Conservation (phyloP, 2,888 invertebrate species). For the Mimumesa dahlbomi region DNA sequence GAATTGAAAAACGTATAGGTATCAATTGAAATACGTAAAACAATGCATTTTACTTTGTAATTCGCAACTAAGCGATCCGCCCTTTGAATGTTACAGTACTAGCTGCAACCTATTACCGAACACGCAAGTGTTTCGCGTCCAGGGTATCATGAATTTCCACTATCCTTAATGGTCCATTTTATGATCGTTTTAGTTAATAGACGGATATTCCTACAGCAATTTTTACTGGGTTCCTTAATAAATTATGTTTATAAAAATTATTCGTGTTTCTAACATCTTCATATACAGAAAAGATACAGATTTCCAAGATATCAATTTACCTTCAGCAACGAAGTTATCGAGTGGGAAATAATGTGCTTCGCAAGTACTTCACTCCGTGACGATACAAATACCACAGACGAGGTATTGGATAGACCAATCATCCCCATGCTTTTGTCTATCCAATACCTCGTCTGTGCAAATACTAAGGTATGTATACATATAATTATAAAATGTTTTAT, state of each 20-base stretch:
- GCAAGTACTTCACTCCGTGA: too few relatives aligned
- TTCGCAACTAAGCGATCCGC: neutral
- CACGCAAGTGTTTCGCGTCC: conserved; percentile 6
- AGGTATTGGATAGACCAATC: too few relatives aligned
- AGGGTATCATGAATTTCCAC: conserved; percentile 16
- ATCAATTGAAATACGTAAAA: conserved; percentile 8
- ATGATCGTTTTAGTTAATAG: conserved; percentile 20
- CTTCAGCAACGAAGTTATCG: too few relatives aligned
- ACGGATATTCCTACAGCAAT: neutral
- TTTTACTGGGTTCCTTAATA: conserved; percentile 34
- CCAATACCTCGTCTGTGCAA: too few relatives aligned
- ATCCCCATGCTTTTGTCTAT: too few relatives aligned
- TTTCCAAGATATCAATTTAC: too few relatives aligned
- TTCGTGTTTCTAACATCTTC: too few relatives aligned
- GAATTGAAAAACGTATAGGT: conserved; percentile 6
- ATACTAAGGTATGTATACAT: too few relatives aligned
- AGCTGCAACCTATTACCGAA: conserved; percentile 1
- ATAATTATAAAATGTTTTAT: too few relatives aligned
- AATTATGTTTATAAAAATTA: conserved; percentile 29
- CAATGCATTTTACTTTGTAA: conserved; percentile 5
- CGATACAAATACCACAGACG: too few relatives aligned
- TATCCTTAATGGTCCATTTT: conserved; percentile 2
- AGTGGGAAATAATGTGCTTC: too few relatives aligned
- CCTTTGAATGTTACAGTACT: neutral
- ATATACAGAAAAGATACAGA: too few relatives aligned